Evolutionary conservation across 2,888 invertebrate species (phyloP).

Genomic region (Gerris lacustris): DNA sequence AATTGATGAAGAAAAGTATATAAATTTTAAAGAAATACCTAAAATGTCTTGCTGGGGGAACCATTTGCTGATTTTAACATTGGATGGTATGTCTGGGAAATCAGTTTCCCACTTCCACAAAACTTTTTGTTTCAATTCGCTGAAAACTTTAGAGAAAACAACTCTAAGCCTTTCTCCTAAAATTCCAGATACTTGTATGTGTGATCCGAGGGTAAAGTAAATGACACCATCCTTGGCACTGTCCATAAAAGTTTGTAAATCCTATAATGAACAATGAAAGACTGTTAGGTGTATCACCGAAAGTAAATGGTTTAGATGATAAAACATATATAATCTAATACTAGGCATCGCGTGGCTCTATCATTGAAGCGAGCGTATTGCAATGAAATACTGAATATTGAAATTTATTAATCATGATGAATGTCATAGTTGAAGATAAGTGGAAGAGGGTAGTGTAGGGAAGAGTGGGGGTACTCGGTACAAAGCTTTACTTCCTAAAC

Average conservation of each 20-base stretch:
- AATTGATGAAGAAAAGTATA: too few relatives aligned
- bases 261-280: constrained; percentile 37
- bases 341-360: too few relatives aligned
- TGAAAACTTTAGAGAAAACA: constrained; percentile 57
- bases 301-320: too few relatives aligned
- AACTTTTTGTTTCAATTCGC: constrained; percentile 62
- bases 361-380: too few relatives aligned
- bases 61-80: constrained; percentile 60
- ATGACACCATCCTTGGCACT: constrained; percentile 53
- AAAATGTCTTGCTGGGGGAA: constrained; percentile 45
- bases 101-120: constrained; percentile 69
- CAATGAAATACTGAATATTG: too few relatives aligned
- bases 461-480: too few relatives aligned
- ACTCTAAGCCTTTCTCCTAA: constrained; percentile 61
- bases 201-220: constrained; percentile 78
- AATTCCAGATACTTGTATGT: constrained; percentile 56
- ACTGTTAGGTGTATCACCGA: neutral
- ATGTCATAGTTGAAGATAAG: too few relatives aligned
- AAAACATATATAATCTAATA: too few relatives aligned
- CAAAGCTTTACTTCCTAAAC: too few relatives aligned
- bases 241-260: constrained; percentile 57
- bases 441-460: too few relatives aligned
- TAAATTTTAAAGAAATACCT: constrained; percentile 20
- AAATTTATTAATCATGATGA: too few relatives aligned
- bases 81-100: constrained; percentile 57